Evolutionary conservation across 2,888 invertebrate species (phyloP), one percentile per base, ranked within the genome.

Genomic region (Oscheius sp.): DNA sequence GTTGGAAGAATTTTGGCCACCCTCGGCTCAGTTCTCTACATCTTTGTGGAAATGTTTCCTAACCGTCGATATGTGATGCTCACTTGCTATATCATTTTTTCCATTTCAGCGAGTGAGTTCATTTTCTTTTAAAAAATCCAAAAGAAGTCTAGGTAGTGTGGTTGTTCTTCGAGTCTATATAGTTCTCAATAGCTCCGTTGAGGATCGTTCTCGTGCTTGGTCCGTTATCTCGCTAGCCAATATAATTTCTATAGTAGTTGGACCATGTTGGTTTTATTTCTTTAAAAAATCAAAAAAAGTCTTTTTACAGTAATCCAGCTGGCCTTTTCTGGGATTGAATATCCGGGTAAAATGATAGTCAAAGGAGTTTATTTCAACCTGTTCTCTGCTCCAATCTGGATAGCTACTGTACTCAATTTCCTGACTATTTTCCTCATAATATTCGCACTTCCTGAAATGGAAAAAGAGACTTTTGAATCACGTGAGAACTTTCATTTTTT

Each of bases 381-480:
- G 0, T 64, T 64, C 50, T 64, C 64, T 50, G 64, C 64, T 52
- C 64, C 64, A 0, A 64, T 64, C 29, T 64, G 64, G 64, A 17
- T 64, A 1, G 31, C 64, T 2, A 52, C 50, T 12, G 8, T 33
- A 6, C 10, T 48, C 12, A 64, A 64, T 23, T 3, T 64, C 5
- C 0, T 48, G 10, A 50, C 64, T 23, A 34, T 50, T 3, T 3
- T 42, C n/a, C 27, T 61, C 4, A 45, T 61, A n/a, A 27, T 61
- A 15, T 23, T 61, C 3, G 29, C 8, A 2, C 31, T 61, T 0
- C 42, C 42, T 6, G 61, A 61, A 45, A 27, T 61, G 20, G 8
- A 39, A 5, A 61, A 42, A n/a, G 6, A 53, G 27, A 37, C 37
- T 48, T 8, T 17, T 46, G 25, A 27, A 23, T 52, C n/a, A n/a